These are phyloP conservation scores for Sternotherus odoratus DNA, from an alignment of 2,797 vertebrate genomes.

Conservation along the genomic window DNA sequence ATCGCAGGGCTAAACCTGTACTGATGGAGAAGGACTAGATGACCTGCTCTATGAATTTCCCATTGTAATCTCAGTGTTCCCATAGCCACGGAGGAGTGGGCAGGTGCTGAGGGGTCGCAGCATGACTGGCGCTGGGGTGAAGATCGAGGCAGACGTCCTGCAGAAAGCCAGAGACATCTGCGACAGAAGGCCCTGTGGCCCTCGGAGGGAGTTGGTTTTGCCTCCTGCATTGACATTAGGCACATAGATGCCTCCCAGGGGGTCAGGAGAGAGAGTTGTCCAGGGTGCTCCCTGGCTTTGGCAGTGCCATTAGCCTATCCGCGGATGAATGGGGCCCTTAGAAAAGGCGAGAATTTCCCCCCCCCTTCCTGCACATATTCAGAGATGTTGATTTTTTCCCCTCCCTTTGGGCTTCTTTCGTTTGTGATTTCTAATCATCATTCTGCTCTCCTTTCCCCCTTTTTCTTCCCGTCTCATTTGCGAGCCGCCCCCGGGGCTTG, in stretches of 20 bases:
- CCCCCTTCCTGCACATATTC: conserved; percentile 27
- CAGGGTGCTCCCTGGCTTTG: conserved; percentile 55
- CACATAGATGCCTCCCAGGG: conserved; percentile 40
- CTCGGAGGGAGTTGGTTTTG: background rate
- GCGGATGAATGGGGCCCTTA: conserved; percentile 64
- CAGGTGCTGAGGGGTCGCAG: background rate
- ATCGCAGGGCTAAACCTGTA: background rate
- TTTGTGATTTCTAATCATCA: conserved; percentile 70
- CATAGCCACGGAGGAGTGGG: background rate
- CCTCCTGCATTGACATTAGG: fast-evolving
- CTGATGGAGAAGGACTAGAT: background rate
- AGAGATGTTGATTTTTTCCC: conserved; percentile 37
- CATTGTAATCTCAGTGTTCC: fast-evolving
- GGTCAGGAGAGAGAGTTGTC: background rate
- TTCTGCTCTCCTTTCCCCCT: conserved; percentile 52
- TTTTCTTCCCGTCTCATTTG: conserved; percentile 57
- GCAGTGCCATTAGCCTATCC: conserved; percentile 49
- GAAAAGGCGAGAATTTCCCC: conserved; percentile 46
- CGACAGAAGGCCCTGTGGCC: background rate
- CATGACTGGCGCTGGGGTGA: fast-evolving
- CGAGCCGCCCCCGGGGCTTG: conserved; percentile 81
- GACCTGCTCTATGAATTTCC: background rate
- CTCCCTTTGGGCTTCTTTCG: conserved; percentile 50
- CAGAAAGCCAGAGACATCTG: background rate
- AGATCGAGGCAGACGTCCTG: background rate